Evolutionary conservation across 2,888 invertebrate genomes (phyloP).

Genomic region (Apomyelois bistriatella): DNA sequence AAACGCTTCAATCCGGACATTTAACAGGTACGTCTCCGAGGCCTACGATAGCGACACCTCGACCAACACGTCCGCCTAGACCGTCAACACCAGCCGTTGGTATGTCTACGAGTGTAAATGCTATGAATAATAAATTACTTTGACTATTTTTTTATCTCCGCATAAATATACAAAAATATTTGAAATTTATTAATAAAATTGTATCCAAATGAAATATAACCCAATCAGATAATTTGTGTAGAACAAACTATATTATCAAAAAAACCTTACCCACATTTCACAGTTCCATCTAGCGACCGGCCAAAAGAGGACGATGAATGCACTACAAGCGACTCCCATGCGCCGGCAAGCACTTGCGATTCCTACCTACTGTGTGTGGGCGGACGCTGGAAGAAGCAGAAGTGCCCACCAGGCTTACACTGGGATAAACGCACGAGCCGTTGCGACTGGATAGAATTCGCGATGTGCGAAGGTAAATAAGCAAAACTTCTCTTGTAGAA

Average conservation of each 20-base stretch:
- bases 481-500: neutral
- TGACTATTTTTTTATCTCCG: no score
- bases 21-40: conserved; percentile 31
- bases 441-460: conserved; percentile 90
- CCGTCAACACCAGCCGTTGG: conserved; percentile 36
- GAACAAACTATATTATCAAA: no score
- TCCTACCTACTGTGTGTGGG: conserved; percentile 87
- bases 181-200: no score
- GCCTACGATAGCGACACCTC: conserved; percentile 47
- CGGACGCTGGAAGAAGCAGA: conserved; percentile 84
- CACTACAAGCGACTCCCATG: conserved; percentile 48
- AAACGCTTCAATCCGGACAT: neutral
- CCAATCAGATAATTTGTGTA: no score
- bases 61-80: conserved; percentile 47
- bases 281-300: conserved; percentile 31
- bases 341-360: conserved; percentile 84
- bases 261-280: no score
- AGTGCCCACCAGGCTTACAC: conserved; percentile 89
- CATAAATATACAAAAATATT: no score
- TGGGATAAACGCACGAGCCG: conserved; percentile 86
- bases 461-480: conserved; percentile 81
- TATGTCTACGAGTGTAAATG: conserved; percentile 19
- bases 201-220: no score
- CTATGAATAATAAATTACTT: no score
- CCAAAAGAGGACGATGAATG: conserved; percentile 42